Base-by-base conservation (phyloP, 1,140 invertebrate genomes). In the Homarus americanus region DNA sequence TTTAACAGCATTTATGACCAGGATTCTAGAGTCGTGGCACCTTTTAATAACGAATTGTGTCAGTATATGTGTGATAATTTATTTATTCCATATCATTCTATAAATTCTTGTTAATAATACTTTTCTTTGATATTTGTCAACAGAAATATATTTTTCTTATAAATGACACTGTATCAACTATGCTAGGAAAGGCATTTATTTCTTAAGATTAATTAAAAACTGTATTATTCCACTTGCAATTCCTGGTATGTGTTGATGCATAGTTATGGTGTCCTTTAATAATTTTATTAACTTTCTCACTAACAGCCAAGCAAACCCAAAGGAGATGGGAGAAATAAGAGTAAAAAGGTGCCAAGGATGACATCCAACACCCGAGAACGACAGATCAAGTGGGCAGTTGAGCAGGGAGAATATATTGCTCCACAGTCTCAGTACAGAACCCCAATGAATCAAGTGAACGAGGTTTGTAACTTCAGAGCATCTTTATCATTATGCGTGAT, bases 361-460 rank as follows among this genome's bases (percentile, higher is more conserved):
- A 97, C 97, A 40, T 96, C 97, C 93, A 98, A 97, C 92, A 98
- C 97, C 0, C 95, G 97, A 92, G 97, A 98, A 93, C 95, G 97
- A 91, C 97, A 98, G 93, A 95, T 97, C 93, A 97, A 97, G 93
- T 96, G 97, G 63, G 97, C 96, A 2, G 96, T 98, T 32, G 97
- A 96, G 28, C 97, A 97, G 93, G 97, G 97, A 44, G 97, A 98
- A 94, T 97, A 97, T 93, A 96, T 98, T 93, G 97, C 97, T 96
- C 96, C 96, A 78, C 95, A 95, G 93, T 95, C 94, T 24, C 89
- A 89, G 32, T 90, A 92, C 58, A 92, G 85, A 73, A 86, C 91
- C 9, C 82, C 91, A 38, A 58, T 66, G 36, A 85, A 82, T 36
- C 88, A 90, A 66, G 40, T 84, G 34, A 90, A 90, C 78, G 88